Conservation (phyloP, 2,797 vertebrate species). For the Danio aesculapii region DNA sequence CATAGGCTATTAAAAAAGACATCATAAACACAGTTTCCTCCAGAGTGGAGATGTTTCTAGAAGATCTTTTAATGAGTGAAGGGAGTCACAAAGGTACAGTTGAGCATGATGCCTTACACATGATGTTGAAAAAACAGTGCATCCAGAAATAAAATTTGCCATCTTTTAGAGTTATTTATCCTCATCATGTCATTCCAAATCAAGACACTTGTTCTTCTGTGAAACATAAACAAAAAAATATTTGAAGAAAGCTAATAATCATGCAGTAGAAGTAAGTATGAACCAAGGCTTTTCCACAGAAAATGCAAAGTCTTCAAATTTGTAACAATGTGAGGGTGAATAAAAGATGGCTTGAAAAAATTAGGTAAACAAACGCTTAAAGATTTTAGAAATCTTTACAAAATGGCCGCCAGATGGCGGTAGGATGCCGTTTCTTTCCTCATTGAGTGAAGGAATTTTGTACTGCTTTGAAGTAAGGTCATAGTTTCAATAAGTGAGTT, state of each 20-base stretch:
- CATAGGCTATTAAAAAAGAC: constrained; percentile 91
- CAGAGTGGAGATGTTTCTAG: constrained; percentile 90
- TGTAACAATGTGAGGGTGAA: neutral
- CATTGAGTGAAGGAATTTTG: neutral
- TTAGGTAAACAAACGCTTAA: neutral
- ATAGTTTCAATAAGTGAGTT: neutral
- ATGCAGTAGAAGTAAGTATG: too few relatives aligned
- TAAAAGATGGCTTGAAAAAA: too few relatives aligned
- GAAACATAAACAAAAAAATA: neutral
- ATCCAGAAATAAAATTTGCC: neutral
- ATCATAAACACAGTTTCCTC: constrained; percentile 87
- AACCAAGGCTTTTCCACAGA: neutral
- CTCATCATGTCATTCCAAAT: neutral
- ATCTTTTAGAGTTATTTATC: neutral
- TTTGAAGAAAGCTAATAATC: neutral
- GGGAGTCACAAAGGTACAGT: constrained; percentile 75
- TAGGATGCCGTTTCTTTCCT: neutral
- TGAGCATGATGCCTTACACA: neutral
- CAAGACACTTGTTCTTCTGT: too few relatives aligned
- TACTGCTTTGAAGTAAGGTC: neutral
- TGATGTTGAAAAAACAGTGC: neutral
- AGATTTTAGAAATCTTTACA: constrained; percentile 6
- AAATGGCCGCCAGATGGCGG: constrained; percentile 20
- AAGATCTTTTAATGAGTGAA: constrained; percentile 86
- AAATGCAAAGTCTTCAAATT: neutral